Conservation (phyloP, 2,888 invertebrate genomes). For the Apomyelois bistriatella region DNA sequence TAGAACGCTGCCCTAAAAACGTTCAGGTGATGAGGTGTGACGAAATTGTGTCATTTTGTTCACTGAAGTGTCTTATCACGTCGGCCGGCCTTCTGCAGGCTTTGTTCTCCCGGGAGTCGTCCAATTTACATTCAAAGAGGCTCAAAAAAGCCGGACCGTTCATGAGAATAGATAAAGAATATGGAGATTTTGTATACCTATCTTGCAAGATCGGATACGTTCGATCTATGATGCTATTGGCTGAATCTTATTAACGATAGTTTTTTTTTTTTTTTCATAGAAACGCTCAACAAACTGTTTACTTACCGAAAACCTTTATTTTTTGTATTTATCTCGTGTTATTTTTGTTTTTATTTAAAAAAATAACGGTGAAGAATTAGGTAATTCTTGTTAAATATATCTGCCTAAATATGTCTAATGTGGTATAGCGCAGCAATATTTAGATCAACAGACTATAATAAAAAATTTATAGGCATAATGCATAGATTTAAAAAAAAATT, state of each 20-base stretch:
- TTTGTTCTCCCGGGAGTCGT: constrained; percentile 44
- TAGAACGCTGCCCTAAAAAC: background rate
- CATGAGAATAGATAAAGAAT: constrained; percentile 19
- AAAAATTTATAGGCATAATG: no score
- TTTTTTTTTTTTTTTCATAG: background rate
- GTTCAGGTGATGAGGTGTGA: constrained; percentile 11
- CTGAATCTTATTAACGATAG: background rate
- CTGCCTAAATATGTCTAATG: no score
- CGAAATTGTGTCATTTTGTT: constrained; percentile 10
- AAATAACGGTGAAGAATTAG: no score
- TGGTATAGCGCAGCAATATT: no score
- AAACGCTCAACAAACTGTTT: no score
- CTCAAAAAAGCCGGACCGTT: constrained; percentile 35
- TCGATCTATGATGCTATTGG: background rate
- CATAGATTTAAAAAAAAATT: no score
- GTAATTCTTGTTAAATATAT: no score
- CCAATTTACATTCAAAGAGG: constrained; percentile 52
- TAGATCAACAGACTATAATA: no score
- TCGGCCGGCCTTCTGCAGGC: constrained; percentile 1
- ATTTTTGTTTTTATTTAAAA: no score
- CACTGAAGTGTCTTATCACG: background rate
- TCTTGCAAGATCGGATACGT: background rate
- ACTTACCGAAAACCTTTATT: no score
- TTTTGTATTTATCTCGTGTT: no score
- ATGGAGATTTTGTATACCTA: background rate